Evolutionary conservation across 1,140 invertebrate genomes (phyloP).

Genomic region (Bombus breviceps): DNA sequence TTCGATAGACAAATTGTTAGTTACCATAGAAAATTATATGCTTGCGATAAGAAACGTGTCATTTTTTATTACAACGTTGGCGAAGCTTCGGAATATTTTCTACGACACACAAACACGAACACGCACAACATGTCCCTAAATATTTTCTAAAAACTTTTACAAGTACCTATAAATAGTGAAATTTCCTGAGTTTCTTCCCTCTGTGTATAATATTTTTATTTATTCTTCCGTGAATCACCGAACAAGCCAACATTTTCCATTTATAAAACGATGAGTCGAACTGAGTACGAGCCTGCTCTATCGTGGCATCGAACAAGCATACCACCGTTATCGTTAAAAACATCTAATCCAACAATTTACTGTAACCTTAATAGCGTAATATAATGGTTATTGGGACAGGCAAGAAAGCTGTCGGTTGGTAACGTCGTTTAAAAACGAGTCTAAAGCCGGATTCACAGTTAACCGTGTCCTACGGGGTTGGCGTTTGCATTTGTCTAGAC

Average conservation of each 20-base stretch:
- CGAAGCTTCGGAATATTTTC: background rate
- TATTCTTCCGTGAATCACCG: background rate
- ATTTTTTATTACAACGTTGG: too few relatives aligned
- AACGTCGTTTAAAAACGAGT: constrained; percentile 5
- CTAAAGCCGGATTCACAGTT: background rate
- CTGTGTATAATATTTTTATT: background rate
- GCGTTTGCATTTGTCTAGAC: constrained; percentile 24
- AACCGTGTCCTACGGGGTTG: background rate
- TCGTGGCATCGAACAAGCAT: background rate
- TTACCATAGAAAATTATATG: too few relatives aligned
- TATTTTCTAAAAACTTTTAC: background rate
- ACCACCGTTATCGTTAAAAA: background rate
- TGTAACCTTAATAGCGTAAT: background rate
- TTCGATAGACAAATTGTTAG: too few relatives aligned
- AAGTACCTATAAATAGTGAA: background rate
- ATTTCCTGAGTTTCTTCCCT: background rate
- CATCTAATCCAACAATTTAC: constrained; percentile 12
- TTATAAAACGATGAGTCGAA: background rate
- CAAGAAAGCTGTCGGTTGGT: background rate
- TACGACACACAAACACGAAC: background rate
- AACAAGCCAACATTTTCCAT: background rate
- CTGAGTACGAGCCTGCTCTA: background rate
- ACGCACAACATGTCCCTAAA: too few relatives aligned
- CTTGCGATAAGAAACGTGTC: too few relatives aligned
- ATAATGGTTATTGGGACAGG: background rate